Evolutionary conservation across 2,797 vertebrate genomes (phyloP).

Genomic region (Ficedula albicollis): DNA sequence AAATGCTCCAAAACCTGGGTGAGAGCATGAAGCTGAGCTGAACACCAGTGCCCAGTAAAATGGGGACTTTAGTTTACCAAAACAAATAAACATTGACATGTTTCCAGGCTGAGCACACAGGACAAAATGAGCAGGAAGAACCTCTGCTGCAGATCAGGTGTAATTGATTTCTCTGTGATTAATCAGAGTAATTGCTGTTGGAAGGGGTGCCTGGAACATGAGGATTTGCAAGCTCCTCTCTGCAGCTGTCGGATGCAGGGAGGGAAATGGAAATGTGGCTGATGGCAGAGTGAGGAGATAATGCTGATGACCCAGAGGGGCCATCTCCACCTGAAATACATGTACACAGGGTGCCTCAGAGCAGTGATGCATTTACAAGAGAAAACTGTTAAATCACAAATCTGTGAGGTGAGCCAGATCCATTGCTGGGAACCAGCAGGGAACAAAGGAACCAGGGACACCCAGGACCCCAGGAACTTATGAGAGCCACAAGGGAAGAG

Average conservation of each 20-base stretch:
- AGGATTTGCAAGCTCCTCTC: not conserved
- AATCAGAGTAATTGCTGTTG: not conserved
- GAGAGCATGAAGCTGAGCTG: not conserved
- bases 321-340: not conserved
- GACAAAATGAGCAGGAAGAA: not conserved
- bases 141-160: not conserved
- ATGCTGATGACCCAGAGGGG: not conserved
- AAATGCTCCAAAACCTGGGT: not conserved
- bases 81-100: rapidly evolving
- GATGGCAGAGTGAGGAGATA: not conserved
- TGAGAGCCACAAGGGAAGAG: not conserved
- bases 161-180: not conserved
- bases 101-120: not conserved
- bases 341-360: not conserved
- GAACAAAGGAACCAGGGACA: not conserved
- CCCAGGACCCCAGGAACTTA: not conserved
- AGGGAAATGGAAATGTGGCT: not conserved
- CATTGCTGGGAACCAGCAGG: not conserved
- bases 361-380: not conserved
- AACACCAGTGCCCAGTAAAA: not conserved
- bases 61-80: not conserved
- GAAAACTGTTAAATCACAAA: not conserved
- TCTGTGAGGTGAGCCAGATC: not conserved
- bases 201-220: not conserved
- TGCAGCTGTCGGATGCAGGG: not conserved